These are phyloP conservation scores for Lipotes vexillifer DNA, from an alignment of 2,113 vertebrate genomes.

Conservation along the genomic window DNA sequence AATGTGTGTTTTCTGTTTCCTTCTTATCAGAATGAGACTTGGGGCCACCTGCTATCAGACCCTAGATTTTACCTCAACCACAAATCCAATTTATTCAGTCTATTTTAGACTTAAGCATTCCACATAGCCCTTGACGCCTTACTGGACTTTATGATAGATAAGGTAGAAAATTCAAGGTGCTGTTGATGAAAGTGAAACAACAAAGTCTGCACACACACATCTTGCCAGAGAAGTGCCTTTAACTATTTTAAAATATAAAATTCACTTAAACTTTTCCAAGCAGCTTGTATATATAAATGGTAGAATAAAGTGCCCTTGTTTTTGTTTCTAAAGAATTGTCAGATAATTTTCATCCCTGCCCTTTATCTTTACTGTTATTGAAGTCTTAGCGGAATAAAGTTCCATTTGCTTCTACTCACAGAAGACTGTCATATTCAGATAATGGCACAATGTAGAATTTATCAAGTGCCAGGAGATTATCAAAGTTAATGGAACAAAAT, in stretches of 20 bases:
- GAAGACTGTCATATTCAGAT: constrained; percentile 33
- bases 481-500: constrained; percentile 69
- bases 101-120: constrained; percentile 42
- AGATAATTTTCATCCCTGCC: constrained; percentile 4
- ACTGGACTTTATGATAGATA: constrained; percentile 45
- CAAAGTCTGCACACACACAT: neutral
- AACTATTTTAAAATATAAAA: neutral
- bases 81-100: constrained; percentile 66
- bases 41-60: constrained; percentile 38
- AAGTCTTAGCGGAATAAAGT: constrained; percentile 3
- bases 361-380: constrained; percentile 28
- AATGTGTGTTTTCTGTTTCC: constrained; percentile 48
- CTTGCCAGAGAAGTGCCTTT: neutral
- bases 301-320: neutral
- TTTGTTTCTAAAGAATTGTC: constrained; percentile 26
- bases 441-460: constrained; percentile 59
- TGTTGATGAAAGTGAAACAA: constrained; percentile 49
- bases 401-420: constrained; percentile 41
- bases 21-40: constrained; percentile 62
- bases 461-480: constrained; percentile 52
- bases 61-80: constrained; percentile 34
- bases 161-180: constrained; percentile 39
- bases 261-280: constrained; percentile 24
- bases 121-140: neutral
- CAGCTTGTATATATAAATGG: neutral